Evolutionary conservation across 2,888 invertebrate genomes (phyloP), one percentile per base, ranked within the genome.

Genomic region (Monoplex corrugatus): DNA sequence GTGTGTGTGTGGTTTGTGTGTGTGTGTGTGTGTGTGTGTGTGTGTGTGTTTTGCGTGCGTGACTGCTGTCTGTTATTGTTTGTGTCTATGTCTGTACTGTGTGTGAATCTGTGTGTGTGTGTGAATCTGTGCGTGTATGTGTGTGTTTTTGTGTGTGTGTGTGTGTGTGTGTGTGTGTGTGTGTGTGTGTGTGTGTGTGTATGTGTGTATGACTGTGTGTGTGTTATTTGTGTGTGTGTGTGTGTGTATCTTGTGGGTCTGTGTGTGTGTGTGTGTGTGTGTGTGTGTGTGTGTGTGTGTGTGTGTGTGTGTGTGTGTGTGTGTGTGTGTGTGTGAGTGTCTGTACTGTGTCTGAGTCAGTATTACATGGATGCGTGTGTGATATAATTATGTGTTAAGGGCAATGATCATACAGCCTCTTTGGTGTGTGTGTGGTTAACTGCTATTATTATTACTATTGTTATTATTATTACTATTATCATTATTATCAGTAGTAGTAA

Each of bases 301-400:
- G 68, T 68, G 68, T 23, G 68, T 68, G 68, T 68, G 68, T 68
- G 68, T 68, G 68, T 68, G 68, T 68, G 68, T 68, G 68, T 68
- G 68, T 68, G 68, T 68, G 68, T 68, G 23, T 28, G 68, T 68
- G 68, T 68, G 68, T 23, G 68, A 28, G 68, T 68, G 68, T 68
- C 23, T 68, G 68, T 68, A n/a, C n/a, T 68, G 68, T 68, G 68
- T 68, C 23, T 68, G 68, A 28, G 68, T 68, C 13, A 16, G 28
- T 28, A 23, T 8, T 68, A 23, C 28, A 5, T 68, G 16, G 13
- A 23, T 28, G 16, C 5, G 28, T 28, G 68, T 68, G 68, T 68
- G 68, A n/a, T n/a, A n/a, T n/a, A n/a, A n/a, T n/a, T n/a, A n/a
- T n/a, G n/a, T n/a, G n/a, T n/a, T n/a, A n/a, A n/a, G n/a, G n/a